A percentile compares a stretch with the other conserved stretches of the same genome.
phyloP scores from a whole-genome alignment of 2,888 invertebrate genomes.

The Spilarctia lutea region DNA sequence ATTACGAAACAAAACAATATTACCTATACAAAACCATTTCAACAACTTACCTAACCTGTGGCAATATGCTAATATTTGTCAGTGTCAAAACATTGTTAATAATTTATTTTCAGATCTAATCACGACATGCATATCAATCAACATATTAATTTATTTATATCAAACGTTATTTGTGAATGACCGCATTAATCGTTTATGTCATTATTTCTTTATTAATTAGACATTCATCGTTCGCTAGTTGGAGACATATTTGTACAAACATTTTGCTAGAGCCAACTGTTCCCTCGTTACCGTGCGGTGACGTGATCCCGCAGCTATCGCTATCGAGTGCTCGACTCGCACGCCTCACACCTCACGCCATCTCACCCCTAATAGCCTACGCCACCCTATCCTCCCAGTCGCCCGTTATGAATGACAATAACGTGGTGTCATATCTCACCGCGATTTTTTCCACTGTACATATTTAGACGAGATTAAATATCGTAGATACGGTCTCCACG shows the following conservation, averaged over 20 bases:
- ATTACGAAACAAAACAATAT: neutral
- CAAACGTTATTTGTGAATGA: neutral
- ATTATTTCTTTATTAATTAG: slow-evolving; percentile 35
- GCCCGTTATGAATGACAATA: slow-evolving; percentile 85
- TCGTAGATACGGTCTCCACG: slow-evolving; percentile 69
- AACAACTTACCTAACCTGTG: neutral
- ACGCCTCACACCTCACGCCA: slow-evolving; percentile 45
- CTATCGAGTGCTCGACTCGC: slow-evolving; percentile 66
- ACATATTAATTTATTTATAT: neutral
- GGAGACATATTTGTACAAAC: slow-evolving; percentile 54
- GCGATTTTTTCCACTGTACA: slow-evolving; percentile 79
- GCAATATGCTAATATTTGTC: neutral
- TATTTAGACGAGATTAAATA: slow-evolving; percentile 85
- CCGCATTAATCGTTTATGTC: neutral
- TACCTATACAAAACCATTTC: neutral
- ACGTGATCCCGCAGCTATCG: slow-evolving; percentile 72
- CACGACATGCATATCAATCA: neutral
- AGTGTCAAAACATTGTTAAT: neutral
- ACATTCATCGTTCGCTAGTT: slow-evolving; percentile 39
- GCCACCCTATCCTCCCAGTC: slow-evolving; percentile 50
- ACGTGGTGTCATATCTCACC: slow-evolving; percentile 77
- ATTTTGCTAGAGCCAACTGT: slow-evolving; percentile 63
- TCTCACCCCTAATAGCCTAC: slow-evolving; percentile 45
- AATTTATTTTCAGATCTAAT: neutral
- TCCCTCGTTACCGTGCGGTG: slow-evolving; percentile 67